These are phyloP conservation scores for Linurgus olivaceus DNA, from an alignment of 2,797 vertebrate species.

Conservation along the genomic window DNA sequence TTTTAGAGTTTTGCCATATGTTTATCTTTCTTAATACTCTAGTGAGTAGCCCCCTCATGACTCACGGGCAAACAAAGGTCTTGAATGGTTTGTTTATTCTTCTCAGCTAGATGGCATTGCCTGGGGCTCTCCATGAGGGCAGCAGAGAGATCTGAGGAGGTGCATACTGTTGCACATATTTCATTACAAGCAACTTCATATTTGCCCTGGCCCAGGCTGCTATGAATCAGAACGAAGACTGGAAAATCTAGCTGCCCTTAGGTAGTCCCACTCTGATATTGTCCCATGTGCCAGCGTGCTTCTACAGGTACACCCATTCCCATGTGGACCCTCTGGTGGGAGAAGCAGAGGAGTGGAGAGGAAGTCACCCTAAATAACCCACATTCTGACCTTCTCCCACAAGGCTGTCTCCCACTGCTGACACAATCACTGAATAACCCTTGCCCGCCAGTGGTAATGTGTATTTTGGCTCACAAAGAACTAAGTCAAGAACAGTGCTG, in stretches of 20 bases:
- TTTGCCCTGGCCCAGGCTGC: background rate
- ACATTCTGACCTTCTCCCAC: background rate
- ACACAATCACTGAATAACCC: background rate
- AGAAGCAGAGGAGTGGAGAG: background rate
- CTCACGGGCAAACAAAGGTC: conserved; percentile 67
- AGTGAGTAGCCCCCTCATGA: conserved; percentile 71
- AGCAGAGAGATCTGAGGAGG: conserved; percentile 33
- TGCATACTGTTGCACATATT: background rate
- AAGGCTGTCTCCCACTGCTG: background rate
- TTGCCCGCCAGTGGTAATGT: background rate
- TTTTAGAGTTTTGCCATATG: conserved; percentile 75
- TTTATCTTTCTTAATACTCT: conserved; percentile 78
- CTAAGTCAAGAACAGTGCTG: background rate
- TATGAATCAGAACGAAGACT: background rate
- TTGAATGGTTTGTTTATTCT: conserved; percentile 71
- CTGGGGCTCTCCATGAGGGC: background rate
- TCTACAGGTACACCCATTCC: rapidly evolving
- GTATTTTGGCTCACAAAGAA: conserved; percentile 7
- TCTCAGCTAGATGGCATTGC: conserved; percentile 51
- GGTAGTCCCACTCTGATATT: background rate
- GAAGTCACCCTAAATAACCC: conserved; percentile 5
- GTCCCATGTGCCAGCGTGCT: rapidly evolving
- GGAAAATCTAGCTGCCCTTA: background rate
- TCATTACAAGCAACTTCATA: conserved; percentile 26
- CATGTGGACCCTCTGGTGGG: background rate